phyloP scores from a whole-genome alignment of 2,113 vertebrate species.

The Thryonomys swinderianus region DNA sequence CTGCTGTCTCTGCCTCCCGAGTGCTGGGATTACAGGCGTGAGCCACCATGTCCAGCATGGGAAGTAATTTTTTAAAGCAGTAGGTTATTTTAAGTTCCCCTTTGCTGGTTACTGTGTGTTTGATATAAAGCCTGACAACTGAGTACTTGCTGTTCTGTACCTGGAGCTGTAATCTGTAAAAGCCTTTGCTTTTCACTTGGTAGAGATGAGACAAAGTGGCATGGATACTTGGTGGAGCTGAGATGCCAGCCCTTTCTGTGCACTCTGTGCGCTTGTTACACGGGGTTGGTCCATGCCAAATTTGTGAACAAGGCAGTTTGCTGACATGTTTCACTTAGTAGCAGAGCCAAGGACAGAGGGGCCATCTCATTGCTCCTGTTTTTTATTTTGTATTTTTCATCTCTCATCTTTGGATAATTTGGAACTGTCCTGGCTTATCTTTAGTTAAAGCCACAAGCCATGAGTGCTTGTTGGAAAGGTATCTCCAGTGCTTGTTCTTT shows the following conservation, averaged over 20 bases:
- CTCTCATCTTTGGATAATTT: not conserved
- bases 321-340: not conserved
- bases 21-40: too few species aligned
- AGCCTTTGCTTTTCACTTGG: not conserved
- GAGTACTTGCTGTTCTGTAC: rapidly evolving
- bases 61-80: not conserved
- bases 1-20: too few species aligned
- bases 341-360: not conserved
- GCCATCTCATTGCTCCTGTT: rapidly evolving
- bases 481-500: slow-evolving; percentile 29
- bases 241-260: not conserved
- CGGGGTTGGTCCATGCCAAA: not conserved
- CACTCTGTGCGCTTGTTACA: rapidly evolving
- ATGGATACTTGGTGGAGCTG: not conserved
- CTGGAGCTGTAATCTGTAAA: not conserved
- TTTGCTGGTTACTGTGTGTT: not conserved
- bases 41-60: too few species aligned
- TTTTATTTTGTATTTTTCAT: too few species aligned
- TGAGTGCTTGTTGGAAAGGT: not conserved
- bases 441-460: not conserved
- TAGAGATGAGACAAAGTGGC: not conserved
- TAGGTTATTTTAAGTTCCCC: not conserved
- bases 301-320: not conserved
- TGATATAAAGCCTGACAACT: not conserved
- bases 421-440: not conserved